These are phyloP conservation scores for Eupithecia exiguata DNA, from an alignment of 2,888 invertebrate species.

Conservation along the genomic window DNA sequence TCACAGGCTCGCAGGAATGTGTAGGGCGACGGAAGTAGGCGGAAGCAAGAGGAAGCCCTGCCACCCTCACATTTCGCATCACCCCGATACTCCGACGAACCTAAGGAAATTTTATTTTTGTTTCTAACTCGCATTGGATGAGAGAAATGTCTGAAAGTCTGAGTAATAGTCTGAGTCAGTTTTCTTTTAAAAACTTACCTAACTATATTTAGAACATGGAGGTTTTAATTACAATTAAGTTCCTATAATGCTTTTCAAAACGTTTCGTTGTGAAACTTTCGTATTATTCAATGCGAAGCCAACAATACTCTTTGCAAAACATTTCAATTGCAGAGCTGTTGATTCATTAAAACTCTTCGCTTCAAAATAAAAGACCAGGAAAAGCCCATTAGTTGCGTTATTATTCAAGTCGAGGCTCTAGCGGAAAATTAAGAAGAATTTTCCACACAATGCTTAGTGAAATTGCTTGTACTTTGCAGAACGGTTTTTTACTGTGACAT, in stretches of 20 bases:
- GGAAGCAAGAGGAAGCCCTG: conserved; percentile 52
- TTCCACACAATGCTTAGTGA: conserved; percentile 64
- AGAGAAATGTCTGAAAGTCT: no score
- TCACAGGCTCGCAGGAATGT: conserved; percentile 36
- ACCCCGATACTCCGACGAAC: conserved; percentile 40
- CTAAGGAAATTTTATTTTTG: conserved; percentile 37
- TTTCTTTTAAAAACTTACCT: neutral
- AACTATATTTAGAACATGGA: neutral
- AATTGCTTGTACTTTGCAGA: conserved; percentile 59
- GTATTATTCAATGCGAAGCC: conserved; percentile 26
- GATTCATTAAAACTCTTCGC: conserved; percentile 55
- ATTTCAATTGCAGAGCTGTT: conserved; percentile 45
- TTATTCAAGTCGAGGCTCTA: conserved; percentile 66
- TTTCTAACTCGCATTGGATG: conserved; percentile 12
- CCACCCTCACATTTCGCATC: conserved; percentile 40
- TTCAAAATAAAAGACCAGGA: conserved; percentile 64
- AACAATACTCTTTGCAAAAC: conserved; percentile 34
- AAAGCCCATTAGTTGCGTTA: conserved; percentile 66
- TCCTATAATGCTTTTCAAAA: conserved; percentile 5
- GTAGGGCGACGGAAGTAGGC: conserved; percentile 52
- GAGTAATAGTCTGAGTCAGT: no score
- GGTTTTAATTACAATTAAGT: neutral
- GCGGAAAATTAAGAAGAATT: conserved; percentile 76
- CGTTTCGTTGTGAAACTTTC: neutral
- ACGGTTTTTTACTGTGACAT: conserved; percentile 56